Evolutionary conservation across 2,113 vertebrate species (phyloP).

Genomic region (Pseudopodoces humilis): DNA sequence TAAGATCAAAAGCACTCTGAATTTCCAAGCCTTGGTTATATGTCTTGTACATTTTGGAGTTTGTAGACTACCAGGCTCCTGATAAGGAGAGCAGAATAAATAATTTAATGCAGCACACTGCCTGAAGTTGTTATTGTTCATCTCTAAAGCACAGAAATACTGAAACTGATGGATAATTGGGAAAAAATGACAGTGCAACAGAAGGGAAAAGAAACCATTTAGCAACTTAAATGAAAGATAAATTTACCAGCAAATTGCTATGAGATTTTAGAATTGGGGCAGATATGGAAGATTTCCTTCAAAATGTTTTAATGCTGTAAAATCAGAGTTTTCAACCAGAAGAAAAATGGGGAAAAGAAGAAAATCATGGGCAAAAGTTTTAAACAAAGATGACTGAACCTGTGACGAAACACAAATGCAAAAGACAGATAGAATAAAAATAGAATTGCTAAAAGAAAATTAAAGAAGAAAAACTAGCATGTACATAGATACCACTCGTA

Average conservation of each 20-base stretch:
- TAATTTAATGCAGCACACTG: neutral
- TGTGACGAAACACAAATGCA: neutral
- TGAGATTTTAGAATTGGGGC: neutral
- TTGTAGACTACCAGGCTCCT: neutral
- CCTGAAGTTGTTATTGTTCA: neutral
- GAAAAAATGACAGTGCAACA: neutral
- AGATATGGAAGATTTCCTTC: neutral
- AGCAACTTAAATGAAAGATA: conserved; percentile 16
- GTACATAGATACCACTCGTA: neutral
- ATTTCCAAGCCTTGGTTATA: neutral
- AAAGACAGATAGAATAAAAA: neutral
- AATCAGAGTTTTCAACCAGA: neutral
- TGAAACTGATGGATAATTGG: conserved; percentile 14
- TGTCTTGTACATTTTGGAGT: neutral
- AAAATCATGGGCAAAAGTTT: neutral
- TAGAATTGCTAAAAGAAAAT: neutral
- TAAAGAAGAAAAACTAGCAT: neutral
- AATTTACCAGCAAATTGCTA: neutral
- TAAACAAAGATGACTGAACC: neutral
- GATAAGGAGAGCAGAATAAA: neutral
- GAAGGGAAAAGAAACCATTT: neutral
- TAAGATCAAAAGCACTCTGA: neutral
- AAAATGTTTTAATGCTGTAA: neutral
- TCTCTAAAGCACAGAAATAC: conserved; percentile 2
- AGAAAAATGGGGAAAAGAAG: neutral